These are phyloP conservation scores for Stegastes partitus DNA, from an alignment of 2,113 vertebrate species.

Conservation along the genomic window DNA sequence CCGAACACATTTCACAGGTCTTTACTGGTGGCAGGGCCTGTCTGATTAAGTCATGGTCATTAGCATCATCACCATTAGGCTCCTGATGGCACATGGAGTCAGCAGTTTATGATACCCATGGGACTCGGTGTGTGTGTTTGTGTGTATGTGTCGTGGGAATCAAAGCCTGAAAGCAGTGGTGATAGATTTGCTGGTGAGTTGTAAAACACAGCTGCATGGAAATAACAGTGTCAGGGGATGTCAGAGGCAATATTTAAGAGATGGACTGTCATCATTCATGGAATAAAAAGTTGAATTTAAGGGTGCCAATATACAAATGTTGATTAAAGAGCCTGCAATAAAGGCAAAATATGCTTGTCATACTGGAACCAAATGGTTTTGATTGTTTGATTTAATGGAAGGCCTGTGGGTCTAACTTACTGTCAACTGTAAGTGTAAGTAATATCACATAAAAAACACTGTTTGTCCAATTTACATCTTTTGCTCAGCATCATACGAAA, in stretches of 20 bases:
- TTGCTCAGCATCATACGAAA: no score
- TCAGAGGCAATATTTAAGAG: not conserved
- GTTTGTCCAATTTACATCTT: not conserved
- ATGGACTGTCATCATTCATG: not conserved
- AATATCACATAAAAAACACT: not conserved
- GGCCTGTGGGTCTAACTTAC: not conserved
- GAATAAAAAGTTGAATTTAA: not conserved
- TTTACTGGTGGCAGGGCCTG: slow-evolving; percentile 30
- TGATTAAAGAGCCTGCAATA: slow-evolving; percentile 4
- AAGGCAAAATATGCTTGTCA: slow-evolving; percentile 25
- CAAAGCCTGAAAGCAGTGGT: slow-evolving; percentile 44
- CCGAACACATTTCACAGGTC: slow-evolving; percentile 61
- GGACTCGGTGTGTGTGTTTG: slow-evolving; percentile 34
- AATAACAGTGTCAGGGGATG: not conserved
- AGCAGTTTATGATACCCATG: slow-evolving; percentile 65
- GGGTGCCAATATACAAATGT: not conserved
- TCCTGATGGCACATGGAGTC: slow-evolving; percentile 60
- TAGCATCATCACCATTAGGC: slow-evolving; percentile 68
- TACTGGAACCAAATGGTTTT: slow-evolving; percentile 7
- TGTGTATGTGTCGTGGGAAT: slow-evolving; percentile 24
- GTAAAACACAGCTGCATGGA: slow-evolving; percentile 35
- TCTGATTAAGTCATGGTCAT: slow-evolving; percentile 75
- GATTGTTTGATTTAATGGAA: slow-evolving; percentile 6
- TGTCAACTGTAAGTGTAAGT: not conserved
- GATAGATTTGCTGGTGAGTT: slow-evolving; percentile 42